phyloP scores from a whole-genome alignment of 2,888 invertebrate species.

The Argyresthia albistria region DNA sequence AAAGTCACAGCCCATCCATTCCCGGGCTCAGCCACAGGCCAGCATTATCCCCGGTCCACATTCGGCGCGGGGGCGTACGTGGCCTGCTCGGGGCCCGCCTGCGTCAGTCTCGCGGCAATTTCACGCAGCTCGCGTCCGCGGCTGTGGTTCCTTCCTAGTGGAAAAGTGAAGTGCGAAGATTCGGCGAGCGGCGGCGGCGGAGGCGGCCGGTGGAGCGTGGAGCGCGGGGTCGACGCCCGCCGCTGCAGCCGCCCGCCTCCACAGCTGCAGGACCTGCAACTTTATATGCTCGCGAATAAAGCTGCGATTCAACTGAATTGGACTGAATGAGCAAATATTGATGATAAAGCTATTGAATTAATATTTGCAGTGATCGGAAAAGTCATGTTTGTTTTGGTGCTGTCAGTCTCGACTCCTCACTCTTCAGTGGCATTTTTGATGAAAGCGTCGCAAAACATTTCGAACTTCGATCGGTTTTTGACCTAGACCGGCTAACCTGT shows the following conservation, averaged over 20 bases:
- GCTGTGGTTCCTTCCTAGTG: constrained; percentile 54
- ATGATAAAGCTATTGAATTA: neutral
- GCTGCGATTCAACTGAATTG: neutral
- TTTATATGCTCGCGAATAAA: neutral
- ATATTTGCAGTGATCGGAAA: neutral
- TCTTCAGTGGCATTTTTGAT: too few relatives aligned
- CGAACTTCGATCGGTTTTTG: too few relatives aligned
- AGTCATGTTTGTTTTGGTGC: neutral
- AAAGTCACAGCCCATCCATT: too few relatives aligned
- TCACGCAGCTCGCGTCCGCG: constrained; percentile 51
- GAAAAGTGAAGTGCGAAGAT: constrained; percentile 70
- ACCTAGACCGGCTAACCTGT: too few relatives aligned
- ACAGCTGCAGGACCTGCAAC: neutral
- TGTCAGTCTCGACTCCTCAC: neutral
- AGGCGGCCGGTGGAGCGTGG: constrained; percentile 45
- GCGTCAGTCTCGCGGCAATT: constrained; percentile 63
- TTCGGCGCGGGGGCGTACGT: constrained; percentile 10
- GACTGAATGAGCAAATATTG: neutral
- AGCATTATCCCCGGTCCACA: constrained; percentile 6
- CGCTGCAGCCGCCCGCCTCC: constrained; percentile 16
- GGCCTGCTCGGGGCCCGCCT: constrained; percentile 18
- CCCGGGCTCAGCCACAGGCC: too few relatives aligned
- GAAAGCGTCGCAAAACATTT: too few relatives aligned
- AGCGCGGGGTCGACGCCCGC: constrained; percentile 15
- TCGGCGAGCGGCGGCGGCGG: constrained; percentile 52